A percentile compares a stretch with the other conserved stretches of the same genome.
These are phyloP conservation scores for Oikopleura dioica DNA, from an alignment of 23 tunicate genomes.

Conservation along the genomic window DNA sequence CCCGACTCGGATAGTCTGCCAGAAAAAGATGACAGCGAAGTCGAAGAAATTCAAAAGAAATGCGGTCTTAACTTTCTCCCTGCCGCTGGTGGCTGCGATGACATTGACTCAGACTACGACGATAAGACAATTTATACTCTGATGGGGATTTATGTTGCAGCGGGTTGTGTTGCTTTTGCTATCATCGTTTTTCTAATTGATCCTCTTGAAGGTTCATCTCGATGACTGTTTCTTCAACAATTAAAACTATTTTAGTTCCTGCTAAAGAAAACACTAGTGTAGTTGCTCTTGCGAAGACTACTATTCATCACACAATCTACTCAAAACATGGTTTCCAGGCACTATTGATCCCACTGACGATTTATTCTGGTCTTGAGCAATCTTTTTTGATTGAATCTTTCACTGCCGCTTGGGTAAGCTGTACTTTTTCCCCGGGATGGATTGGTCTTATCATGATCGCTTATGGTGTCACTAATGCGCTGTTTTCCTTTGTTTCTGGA, in stretches of 20 bases:
- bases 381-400: slow-evolving; percentile 55
- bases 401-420: slow-evolving; percentile 13
- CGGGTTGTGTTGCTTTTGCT: slow-evolving; percentile 33
- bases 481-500: background rate
- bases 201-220: slow-evolving; percentile 7
- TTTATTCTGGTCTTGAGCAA: slow-evolving; percentile 89
- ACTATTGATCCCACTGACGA: slow-evolving; percentile 47
- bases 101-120: background rate
- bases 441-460: background rate
- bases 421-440: background rate
- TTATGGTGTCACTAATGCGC: background rate
- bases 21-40: background rate
- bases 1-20: background rate
- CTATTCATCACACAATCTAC: background rate
- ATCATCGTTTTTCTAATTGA: slow-evolving; percentile 39
- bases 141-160: slow-evolving; percentile 75
- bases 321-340: slow-evolving; percentile 38
- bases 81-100: background rate
- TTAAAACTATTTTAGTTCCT: no score
- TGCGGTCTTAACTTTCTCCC: background rate
- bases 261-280: background rate
- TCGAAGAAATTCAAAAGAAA: background rate
- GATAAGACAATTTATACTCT: slow-evolving; percentile 27
- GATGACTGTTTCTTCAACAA: no score
- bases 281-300: background rate